A percentile compares a stretch with the other conserved stretches of the same genome.
These are phyloP conservation scores for Saxicola maurus DNA, from an alignment of 2,797 vertebrate species.

Conservation along the genomic window DNA sequence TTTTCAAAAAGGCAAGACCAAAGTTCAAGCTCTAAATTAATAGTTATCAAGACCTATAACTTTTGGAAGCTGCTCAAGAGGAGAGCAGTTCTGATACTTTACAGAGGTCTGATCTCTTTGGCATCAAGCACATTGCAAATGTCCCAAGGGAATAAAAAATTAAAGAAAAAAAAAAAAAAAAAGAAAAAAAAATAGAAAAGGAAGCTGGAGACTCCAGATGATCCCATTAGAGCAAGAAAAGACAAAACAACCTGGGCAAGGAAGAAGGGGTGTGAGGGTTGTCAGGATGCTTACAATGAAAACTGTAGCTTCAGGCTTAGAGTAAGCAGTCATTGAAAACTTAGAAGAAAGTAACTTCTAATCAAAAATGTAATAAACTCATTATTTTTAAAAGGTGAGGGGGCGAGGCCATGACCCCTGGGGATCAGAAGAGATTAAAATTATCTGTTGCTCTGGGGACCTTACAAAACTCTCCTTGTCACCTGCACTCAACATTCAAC, in stretches of 20 bases:
- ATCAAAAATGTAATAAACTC: background rate
- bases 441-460: background rate
- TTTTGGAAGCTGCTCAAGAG: background rate
- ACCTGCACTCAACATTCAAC: background rate
- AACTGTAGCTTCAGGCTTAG: background rate
- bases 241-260: background rate
- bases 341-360: background rate
- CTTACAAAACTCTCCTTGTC: background rate
- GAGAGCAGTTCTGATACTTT: background rate
- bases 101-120: background rate
- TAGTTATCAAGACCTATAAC: background rate
- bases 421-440: background rate
- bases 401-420: background rate
- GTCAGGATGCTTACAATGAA: background rate
- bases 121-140: background rate
- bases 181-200: background rate
- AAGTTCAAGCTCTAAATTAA: slow-evolving; percentile 6
- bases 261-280: background rate
- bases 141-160: background rate
- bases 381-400: background rate
- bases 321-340: background rate
- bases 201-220: background rate
- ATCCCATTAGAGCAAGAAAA: background rate
- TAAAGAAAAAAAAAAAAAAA: no score
- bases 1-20: background rate